Evolutionary conservation across 1,140 invertebrate species (phyloP).

Genomic region (Tetragonula clypearis): DNA sequence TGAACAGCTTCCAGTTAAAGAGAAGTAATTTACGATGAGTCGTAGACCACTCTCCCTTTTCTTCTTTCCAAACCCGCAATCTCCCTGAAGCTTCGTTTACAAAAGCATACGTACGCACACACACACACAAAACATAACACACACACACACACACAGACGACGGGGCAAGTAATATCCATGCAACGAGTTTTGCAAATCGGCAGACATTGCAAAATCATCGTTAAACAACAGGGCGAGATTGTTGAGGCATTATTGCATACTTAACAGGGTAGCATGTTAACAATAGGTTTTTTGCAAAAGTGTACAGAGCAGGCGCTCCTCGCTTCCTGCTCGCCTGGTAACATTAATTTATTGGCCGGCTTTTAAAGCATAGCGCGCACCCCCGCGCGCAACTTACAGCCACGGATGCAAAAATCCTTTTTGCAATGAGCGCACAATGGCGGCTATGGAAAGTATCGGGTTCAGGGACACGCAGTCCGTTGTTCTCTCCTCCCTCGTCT

Average conservation of each 20-base stretch:
- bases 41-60: background rate
- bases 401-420: conserved; percentile 42
- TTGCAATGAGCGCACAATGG: conserved; percentile 54
- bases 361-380: conserved; percentile 9
- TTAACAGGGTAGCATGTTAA: conserved; percentile 61
- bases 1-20: too few species aligned
- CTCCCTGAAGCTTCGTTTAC: background rate
- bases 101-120: background rate
- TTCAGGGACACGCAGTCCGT: conserved; percentile 48
- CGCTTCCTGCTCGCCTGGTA: conserved; percentile 56
- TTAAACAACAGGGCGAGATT: conserved; percentile 44
- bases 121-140: too few species aligned
- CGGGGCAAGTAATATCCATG: background rate
- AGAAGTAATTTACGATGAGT: background rate
- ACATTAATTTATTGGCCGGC: conserved; percentile 64
- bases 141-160: too few species aligned
- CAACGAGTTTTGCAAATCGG: background rate
- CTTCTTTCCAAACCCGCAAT: background rate
- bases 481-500: background rate
- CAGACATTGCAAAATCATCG: conserved; percentile 24
- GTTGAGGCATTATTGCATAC: conserved; percentile 63
- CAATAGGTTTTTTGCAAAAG: conserved; percentile 67
- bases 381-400: conserved; percentile 23
- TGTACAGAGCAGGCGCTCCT: background rate
- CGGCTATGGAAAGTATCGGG: conserved; percentile 60